These are phyloP conservation scores for Diadema setosum DNA, from an alignment of 35 echinoderm and acorn worm species.

Conservation along the genomic window DNA sequence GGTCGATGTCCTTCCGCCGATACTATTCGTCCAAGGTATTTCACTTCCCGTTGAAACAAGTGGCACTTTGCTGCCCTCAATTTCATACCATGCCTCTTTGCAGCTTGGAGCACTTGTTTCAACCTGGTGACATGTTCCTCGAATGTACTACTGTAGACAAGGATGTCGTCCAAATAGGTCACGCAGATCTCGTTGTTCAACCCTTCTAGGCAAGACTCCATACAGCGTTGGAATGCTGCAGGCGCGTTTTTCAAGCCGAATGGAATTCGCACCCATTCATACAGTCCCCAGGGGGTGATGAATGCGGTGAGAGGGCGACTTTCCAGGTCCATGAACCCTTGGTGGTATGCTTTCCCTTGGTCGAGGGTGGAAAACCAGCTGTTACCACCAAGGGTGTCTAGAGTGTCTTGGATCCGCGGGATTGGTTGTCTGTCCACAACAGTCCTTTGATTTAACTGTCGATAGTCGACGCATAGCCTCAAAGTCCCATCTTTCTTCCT, in stretches of 20 bases:
- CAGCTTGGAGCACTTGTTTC: background rate
- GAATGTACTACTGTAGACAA: background rate
- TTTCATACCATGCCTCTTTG: constrained; percentile 18
- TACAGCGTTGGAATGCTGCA: constrained; percentile 48
- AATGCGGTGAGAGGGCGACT: constrained; percentile 49
- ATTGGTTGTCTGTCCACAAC: constrained; percentile 47
- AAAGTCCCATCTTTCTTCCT: constrained; percentile 54
- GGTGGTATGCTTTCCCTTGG: constrained; percentile 65
- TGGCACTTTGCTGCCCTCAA: constrained; percentile 18
- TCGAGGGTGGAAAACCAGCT: constrained; percentile 45
- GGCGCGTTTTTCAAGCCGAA: constrained; percentile 78
- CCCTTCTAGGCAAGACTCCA: constrained; percentile 32
- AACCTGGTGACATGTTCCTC: constrained; percentile 1
- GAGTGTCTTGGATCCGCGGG: constrained; percentile 37
- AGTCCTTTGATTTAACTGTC: constrained; percentile 34
- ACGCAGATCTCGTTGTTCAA: constrained; percentile 47
- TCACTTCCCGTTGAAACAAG: constrained; percentile 27
- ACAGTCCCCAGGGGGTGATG: constrained; percentile 52
- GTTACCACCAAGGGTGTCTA: constrained; percentile 41
- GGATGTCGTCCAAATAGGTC: background rate
- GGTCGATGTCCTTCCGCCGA: constrained; percentile 3
- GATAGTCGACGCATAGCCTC: constrained; percentile 42
- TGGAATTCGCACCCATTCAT: constrained; percentile 61
- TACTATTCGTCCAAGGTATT: constrained; percentile 41
- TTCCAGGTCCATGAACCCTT: constrained; percentile 47